Evolutionary conservation across 2,888 invertebrate genomes (phyloP).

Genomic region (Parnassius mnemosyne): DNA sequence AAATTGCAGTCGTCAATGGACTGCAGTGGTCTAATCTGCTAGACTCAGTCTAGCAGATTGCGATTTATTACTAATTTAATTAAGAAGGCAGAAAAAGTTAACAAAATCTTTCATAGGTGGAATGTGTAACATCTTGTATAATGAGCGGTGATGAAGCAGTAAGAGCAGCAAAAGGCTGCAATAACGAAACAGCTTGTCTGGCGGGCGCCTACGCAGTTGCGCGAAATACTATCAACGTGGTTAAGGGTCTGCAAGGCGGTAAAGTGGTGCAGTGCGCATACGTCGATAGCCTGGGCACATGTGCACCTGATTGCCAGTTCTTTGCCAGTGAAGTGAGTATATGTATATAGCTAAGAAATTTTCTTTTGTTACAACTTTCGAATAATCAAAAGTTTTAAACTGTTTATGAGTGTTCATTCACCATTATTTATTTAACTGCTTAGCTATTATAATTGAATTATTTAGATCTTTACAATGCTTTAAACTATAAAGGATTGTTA

Average conservation of each 20-base stretch:
- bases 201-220: constrained; percentile 70
- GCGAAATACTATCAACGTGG: constrained; percentile 62
- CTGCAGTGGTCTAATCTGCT: too few relatives aligned
- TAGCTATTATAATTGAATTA: too few relatives aligned
- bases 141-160: constrained; percentile 65
- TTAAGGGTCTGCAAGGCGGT: constrained; percentile 59
- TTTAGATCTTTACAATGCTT: too few relatives aligned
- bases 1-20: too few relatives aligned
- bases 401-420: too few relatives aligned
- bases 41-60: too few relatives aligned
- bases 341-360: background rate
- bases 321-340: constrained; percentile 62
- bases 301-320: constrained; percentile 67
- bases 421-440: too few relatives aligned
- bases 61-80: too few relatives aligned
- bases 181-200: constrained; percentile 55
- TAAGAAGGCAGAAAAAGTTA: too few relatives aligned
- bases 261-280: constrained; percentile 61
- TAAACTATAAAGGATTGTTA: too few relatives aligned
- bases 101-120: constrained; percentile 42
- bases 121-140: constrained; percentile 68
- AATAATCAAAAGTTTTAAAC: too few relatives aligned
- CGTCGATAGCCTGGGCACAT: constrained; percentile 60
- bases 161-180: constrained; percentile 52
- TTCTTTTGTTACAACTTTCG: too few relatives aligned